These are phyloP conservation scores for Meteorus cinctellus DNA, from an alignment of 2,888 invertebrate species.

Conservation along the genomic window DNA sequence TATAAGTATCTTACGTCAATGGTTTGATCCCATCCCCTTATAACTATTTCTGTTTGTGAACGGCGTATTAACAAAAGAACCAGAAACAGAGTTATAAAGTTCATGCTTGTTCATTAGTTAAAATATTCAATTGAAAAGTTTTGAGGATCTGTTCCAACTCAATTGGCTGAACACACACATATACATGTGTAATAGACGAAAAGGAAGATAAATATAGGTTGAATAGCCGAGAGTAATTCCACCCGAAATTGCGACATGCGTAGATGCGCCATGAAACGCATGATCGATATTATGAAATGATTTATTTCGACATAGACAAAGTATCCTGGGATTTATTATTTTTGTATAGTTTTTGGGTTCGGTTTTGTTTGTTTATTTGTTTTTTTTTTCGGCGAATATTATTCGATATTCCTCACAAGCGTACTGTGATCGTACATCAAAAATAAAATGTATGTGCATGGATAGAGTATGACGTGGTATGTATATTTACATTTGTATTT, in stretches of 20 bases:
- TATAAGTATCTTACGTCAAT: not conserved
- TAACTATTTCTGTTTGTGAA: not conserved
- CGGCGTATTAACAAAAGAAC: not conserved
- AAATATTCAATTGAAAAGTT: no score
- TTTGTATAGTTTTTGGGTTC: slow-evolving; percentile 24
- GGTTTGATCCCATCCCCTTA: not conserved
- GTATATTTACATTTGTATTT: not conserved
- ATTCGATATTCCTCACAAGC: slow-evolving; percentile 57
- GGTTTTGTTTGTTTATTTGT: not conserved
- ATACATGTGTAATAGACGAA: not conserved
- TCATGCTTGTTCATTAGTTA: no score
- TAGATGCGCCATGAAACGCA: slow-evolving; percentile 14
- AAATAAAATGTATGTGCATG: slow-evolving; percentile 22
- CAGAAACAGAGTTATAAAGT: no score
- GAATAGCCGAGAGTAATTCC: not conserved
- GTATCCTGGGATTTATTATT: slow-evolving; percentile 48
- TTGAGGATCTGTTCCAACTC: no score
- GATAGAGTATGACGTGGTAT: not conserved
- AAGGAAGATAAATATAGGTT: not conserved
- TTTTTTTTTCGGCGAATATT: slow-evolving; percentile 59
- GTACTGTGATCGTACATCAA: slow-evolving; percentile 45
- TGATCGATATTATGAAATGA: slow-evolving; percentile 46
- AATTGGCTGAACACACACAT: not conserved
- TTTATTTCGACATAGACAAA: slow-evolving; percentile 56
- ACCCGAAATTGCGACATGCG: not conserved